Evolutionary conservation across 2,797 vertebrate genomes (phyloP).

Genomic region (Podarcis lilfordi): DNA sequence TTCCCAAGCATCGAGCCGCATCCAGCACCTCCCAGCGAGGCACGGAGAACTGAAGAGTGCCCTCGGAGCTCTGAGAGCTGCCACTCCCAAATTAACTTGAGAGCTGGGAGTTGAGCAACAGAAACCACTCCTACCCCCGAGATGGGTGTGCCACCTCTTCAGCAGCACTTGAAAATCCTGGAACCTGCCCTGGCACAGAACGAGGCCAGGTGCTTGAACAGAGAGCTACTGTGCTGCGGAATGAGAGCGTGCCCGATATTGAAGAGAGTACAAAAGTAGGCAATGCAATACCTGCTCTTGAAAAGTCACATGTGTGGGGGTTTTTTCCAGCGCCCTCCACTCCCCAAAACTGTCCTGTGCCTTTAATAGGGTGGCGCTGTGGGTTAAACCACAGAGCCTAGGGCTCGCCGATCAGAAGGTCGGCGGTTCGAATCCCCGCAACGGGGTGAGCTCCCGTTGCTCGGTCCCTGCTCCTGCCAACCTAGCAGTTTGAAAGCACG

Average conservation of each 20-base stretch:
- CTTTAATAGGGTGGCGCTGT: background rate
- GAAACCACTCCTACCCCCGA: slow-evolving; percentile 10
- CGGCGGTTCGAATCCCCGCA: too few species aligned
- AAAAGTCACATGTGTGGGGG: background rate
- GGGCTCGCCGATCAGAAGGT: too few species aligned
- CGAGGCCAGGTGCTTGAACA: background rate
- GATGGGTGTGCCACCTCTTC: slow-evolving; percentile 15
- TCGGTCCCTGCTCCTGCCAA: too few species aligned
- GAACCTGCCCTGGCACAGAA: slow-evolving; percentile 14
- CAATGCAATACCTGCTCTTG: background rate
- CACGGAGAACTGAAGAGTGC: background rate
- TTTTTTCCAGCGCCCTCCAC: background rate
- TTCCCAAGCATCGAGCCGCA: background rate
- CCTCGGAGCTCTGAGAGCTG: background rate
- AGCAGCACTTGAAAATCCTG: background rate
- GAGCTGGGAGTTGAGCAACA: slow-evolving; percentile 16
- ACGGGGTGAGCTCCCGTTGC: too few species aligned
- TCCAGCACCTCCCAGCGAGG: background rate
- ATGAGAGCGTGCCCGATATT: too few species aligned
- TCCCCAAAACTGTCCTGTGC: background rate
- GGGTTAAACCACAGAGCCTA: too few species aligned
- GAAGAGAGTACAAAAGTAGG: background rate
- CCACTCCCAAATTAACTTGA: background rate
- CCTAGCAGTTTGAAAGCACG: too few species aligned
- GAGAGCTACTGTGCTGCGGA: background rate